Evolutionary conservation across 2,888 invertebrate genomes (phyloP), one percentile per base, ranked within the genome.

Genomic region (Meliscaeva auricollis): DNA sequence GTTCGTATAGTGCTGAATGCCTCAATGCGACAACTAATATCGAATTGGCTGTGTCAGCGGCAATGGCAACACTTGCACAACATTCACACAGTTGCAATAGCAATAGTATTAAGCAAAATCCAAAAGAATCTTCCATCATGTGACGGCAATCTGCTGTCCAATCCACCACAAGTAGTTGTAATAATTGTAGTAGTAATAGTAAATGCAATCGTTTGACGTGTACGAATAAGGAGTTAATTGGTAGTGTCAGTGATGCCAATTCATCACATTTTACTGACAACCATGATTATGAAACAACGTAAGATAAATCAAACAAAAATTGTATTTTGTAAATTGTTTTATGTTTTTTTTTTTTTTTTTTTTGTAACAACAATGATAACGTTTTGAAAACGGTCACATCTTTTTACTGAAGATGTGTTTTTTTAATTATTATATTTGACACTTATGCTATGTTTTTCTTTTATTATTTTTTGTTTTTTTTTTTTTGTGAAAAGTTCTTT

Each of bases 1-100:
- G 76, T 78, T 87, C 88, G 5, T 87, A 85, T 54, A 88, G 88
- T 70, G 87, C 87, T 70, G 88, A 82, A 30, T 87, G 88, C 62
- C 68, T 88, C 26, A 46, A 84, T 50, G 74, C 76, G 13, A 9
- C 62, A 20, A 77, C 38, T 50, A 81, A 73, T 64, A 73, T 76
- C 56, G 81, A 85, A 81, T 44, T 75, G 58, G 58, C 66, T 75
- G 66, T 70, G 26, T 56, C 70, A 66, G 66, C 70, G 8, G 77
- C 80, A 46, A 69, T 77, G 73, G 72, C 72, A 35, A 62, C 56
- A 75, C 58, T 84, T 66, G 75, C 60, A 17, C 62, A 52, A 26
- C 58, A 41, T 46, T 66, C 66, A 70, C 66, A 66, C 13, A 68
- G 48, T 60, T 54, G 32, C 72, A 76, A 20, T 70, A 76, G 54